phyloP scores from a whole-genome alignment of 1,140 invertebrate species.

The Drosophila setifemur region DNA sequence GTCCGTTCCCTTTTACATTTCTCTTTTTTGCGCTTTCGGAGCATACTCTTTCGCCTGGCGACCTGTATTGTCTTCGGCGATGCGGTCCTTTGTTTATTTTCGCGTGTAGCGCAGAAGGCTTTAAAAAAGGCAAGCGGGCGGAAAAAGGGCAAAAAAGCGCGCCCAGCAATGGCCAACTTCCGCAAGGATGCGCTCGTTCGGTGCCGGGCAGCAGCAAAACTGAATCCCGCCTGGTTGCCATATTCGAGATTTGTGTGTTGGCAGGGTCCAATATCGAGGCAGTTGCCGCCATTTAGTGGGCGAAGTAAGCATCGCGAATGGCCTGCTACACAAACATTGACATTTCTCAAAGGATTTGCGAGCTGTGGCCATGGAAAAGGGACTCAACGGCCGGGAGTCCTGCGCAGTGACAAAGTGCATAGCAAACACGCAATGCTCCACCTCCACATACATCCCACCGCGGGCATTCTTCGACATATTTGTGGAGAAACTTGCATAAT shows the following conservation, averaged over 20 bases:
- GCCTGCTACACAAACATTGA: slow-evolving; percentile 64
- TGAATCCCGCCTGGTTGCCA: slow-evolving; percentile 2
- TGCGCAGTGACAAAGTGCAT: slow-evolving; percentile 61
- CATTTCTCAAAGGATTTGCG: slow-evolving; percentile 73
- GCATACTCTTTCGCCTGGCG: background rate
- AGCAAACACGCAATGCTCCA: slow-evolving; percentile 53
- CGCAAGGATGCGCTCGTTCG: slow-evolving; percentile 45
- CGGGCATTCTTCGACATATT: slow-evolving; percentile 41
- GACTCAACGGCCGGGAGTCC: slow-evolving; percentile 25
- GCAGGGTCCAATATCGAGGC: slow-evolving; percentile 32
- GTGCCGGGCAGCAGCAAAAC: slow-evolving; percentile 9
- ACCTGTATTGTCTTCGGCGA: slow-evolving; percentile 42
- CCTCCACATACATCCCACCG: slow-evolving; percentile 20
- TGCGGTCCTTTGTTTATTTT: slow-evolving; percentile 56
- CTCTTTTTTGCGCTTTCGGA: slow-evolving; percentile 7
- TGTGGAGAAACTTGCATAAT: slow-evolving; percentile 54
- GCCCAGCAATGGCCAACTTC: slow-evolving; percentile 60
- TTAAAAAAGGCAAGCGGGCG: slow-evolving; percentile 57
- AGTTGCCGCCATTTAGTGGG: slow-evolving; percentile 45
- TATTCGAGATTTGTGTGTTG: slow-evolving; percentile 45
- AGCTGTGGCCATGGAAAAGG: slow-evolving; percentile 46
- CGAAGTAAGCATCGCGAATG: slow-evolving; percentile 46
- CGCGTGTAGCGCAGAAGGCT: slow-evolving; percentile 42
- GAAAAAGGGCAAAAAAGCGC: slow-evolving; percentile 59
- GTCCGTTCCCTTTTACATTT: background rate